A percentile compares a stretch with the other conserved stretches of the same genome.
These are phyloP conservation scores for Chelonus formosanus DNA, from an alignment of 2,888 invertebrate species.

Conservation along the genomic window DNA sequence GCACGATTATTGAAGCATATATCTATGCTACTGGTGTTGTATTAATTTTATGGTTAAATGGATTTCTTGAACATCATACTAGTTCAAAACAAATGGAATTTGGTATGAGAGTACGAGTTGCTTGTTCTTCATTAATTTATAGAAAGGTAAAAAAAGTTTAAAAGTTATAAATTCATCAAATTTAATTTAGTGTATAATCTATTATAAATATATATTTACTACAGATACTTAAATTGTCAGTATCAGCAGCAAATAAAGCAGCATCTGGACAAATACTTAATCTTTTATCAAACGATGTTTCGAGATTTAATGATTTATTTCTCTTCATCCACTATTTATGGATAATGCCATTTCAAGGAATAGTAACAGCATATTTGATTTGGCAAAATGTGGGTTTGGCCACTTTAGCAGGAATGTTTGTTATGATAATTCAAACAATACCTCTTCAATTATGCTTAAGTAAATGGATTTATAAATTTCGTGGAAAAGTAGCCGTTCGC, in stretches of 20 bases:
- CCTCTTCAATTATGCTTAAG: constrained; percentile 68
- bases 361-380: constrained; percentile 72
- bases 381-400: constrained; percentile 69
- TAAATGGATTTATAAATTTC: constrained; percentile 64
- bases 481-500: constrained; percentile 65
- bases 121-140: constrained; percentile 82
- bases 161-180: constrained; percentile 18
- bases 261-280: constrained; percentile 82
- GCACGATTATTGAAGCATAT: constrained; percentile 71
- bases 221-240: constrained; percentile 65
- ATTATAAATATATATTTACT: constrained; percentile 19
- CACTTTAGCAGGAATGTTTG: constrained; percentile 71
- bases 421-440: constrained; percentile 68
- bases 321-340: constrained; percentile 79
- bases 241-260: constrained; percentile 50
- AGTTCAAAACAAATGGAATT: constrained; percentile 70
- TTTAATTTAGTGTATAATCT: no score
- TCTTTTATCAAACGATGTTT: constrained; percentile 85
- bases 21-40: constrained; percentile 73
- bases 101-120: constrained; percentile 81
- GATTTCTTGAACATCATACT: constrained; percentile 74
- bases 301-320: constrained; percentile 79
- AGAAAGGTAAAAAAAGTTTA: constrained; percentile 74
- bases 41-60: constrained; percentile 68
- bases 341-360: constrained; percentile 81